Evolutionary conservation across 2,888 invertebrate species (phyloP).

Genomic region (Hartigia nigra): DNA sequence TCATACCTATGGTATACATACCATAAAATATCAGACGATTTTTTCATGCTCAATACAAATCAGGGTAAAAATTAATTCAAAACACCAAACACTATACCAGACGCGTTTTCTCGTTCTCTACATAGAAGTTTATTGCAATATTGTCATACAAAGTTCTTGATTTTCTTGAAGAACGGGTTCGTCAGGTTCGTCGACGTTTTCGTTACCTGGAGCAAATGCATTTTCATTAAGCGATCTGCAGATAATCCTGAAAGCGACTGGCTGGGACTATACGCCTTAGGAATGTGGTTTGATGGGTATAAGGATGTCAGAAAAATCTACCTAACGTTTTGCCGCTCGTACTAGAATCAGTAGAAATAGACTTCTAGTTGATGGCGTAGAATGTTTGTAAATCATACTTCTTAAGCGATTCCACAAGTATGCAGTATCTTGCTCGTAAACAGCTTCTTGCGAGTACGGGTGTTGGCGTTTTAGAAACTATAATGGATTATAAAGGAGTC

Average conservation of each 20-base stretch:
- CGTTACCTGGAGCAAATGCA: background rate
- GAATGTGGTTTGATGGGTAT: background rate
- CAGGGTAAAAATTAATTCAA: background rate
- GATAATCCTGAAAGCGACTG: background rate
- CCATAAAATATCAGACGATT: background rate
- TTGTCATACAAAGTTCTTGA: background rate
- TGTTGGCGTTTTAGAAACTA: constrained; percentile 43
- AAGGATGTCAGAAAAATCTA: background rate
- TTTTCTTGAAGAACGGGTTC: background rate
- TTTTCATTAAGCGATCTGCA: background rate
- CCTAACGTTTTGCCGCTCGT: background rate
- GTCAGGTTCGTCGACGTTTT: background rate
- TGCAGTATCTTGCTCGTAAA: constrained; percentile 8
- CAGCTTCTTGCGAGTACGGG: constrained; percentile 12
- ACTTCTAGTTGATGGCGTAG: background rate
- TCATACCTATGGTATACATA: background rate
- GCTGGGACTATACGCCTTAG: background rate
- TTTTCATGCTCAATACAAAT: background rate
- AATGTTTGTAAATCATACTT: constrained; percentile 7
- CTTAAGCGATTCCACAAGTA: background rate
- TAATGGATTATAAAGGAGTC: constrained; percentile 48
- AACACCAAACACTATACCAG: background rate
- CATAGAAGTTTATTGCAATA: background rate
- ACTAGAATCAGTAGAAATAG: background rate
- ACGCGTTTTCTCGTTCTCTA: background rate